Evolutionary conservation across 2,888 invertebrate genomes (phyloP).

Genomic region (Microdon myrmicae): DNA sequence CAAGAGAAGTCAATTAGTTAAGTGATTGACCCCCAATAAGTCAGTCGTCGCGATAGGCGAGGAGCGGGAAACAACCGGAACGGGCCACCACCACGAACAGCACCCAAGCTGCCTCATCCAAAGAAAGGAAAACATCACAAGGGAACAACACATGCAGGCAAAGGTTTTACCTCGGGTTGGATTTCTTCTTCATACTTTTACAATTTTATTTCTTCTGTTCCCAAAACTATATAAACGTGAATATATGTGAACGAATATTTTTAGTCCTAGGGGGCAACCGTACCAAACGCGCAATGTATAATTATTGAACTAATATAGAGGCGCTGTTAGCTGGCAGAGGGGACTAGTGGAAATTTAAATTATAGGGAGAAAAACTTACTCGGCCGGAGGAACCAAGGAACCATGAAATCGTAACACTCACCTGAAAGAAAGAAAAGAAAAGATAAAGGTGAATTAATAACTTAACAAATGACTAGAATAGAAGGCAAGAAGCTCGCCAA

Average conservation of each 20-base stretch:
- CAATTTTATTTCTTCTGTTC: too few relatives aligned
- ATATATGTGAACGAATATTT: too few relatives aligned
- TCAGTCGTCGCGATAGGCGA: slow-evolving; percentile 2
- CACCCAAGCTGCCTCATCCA: not conserved
- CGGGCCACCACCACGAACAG: not conserved
- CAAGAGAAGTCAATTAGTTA: slow-evolving; percentile 51
- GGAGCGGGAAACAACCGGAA: slow-evolving; percentile 8
- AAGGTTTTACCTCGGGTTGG: slow-evolving; percentile 12
- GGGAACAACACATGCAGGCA: slow-evolving; percentile 10
- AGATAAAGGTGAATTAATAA: not conserved
- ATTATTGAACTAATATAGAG: slow-evolving; percentile 19
- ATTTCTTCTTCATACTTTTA: slow-evolving; percentile 4
- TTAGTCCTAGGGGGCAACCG: too few relatives aligned
- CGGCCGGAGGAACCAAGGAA: slow-evolving; percentile 12
- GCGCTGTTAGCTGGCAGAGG: too few relatives aligned
- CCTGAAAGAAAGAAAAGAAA: slow-evolving; percentile 37
- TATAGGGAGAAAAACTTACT: slow-evolving; percentile 14
- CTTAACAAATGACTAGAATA: too few relatives aligned
- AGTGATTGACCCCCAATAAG: slow-evolving; percentile 46
- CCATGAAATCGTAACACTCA: slow-evolving; percentile 27
- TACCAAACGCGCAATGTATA: slow-evolving; percentile 23
- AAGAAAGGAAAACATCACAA: slow-evolving; percentile 1
- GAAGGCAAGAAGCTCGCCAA: too few relatives aligned
- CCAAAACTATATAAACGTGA: too few relatives aligned
- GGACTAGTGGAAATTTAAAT: slow-evolving; percentile 20